Base-by-base conservation (phyloP, 2,113 vertebrate genomes). In the Mirza zaza region DNA sequence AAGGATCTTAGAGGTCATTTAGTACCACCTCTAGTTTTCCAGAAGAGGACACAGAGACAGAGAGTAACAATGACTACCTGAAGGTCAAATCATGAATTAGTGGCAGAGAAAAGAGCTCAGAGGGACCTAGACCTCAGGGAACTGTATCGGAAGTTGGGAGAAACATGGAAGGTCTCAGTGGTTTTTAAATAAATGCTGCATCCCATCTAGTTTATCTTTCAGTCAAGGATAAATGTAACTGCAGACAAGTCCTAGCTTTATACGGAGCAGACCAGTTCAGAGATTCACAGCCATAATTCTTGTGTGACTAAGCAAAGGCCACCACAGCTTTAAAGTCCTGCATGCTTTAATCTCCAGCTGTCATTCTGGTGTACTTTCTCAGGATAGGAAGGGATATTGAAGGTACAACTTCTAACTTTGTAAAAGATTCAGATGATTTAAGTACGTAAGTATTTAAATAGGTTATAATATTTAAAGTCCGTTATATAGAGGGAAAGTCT, bases 161-260 rank as follows among this genome's bases (percentile, higher is more conserved):
- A 77, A n/a, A 67, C 15, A 45, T 34, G 9, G 61, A 50, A 87
- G 39, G 2, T 86, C 4, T 34, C 52, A 42, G 77, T 34, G 45
- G 50, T 79, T 77, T 95, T 83, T 86, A 91, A 96, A 34, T 29
- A 88, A 97, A 73, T 79, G 17, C 20, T 87, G 5, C 5, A 86
- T 5, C 29, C 34, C n/a, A 67, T 61, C 45, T 3, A 14, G 32
- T 80, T 91, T 85, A 92, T 67, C 73, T 90, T 94, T 92, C 57
- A 59, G 52, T 63, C 39, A 88, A 61, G 39, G 27, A 63, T 75
- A 96, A 71, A 88, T 75, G n/a, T 13, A 83, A 57, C 80, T 67
- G 25, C 21, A 75, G 67, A 70, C 42, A 91, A n/a, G 5, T 52
- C 61, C 20, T 50, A 68, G 39, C 61, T 71, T 59, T 75, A 63